Base-by-base conservation (phyloP, 23 tunicate genomes). In the Trididemnum miniatum region DNA sequence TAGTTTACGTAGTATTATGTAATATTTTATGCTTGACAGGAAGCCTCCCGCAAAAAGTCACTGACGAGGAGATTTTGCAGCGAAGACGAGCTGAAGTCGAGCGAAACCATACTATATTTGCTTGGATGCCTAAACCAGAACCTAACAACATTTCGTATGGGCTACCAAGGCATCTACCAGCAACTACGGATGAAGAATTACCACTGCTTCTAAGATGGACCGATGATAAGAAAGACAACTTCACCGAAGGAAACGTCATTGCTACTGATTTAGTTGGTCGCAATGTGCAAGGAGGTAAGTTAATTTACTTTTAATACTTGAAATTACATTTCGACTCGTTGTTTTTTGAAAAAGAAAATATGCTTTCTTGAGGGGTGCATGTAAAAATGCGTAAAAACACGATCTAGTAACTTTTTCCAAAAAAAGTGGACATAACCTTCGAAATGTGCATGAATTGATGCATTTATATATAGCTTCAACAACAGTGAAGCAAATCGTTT, bases 161-260 rank as follows among this genome's bases (percentile, higher is more conserved):
- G 34, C 36, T 87, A 4, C 86, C 86, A 39, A 79, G 92, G 7
- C 83, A 33, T 44, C 24, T 87, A 35, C 51, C 81, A 34, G 82
- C 66, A 1, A 38, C 23, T 18, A 78, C 65, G 7, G n/a, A 2
- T 65, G 25, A 37, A 7, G 77, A 78, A 39, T 0, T 85, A 24
- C 89, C 83, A 2, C 4, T 65, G 25, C 37, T 78, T 0, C 78
- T 78, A n/a, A 38, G 39, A 2, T 71, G 44, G 28, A 65, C 66
- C n/a, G 83, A 78, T 4, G 60, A 7, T 2, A 33, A 37, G 26
- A 7, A 28, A 7, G 44, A 71, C 3, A 12, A 30, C 7, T 34
- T 71, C 12, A 37, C 15, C 15, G 67, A 62, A 32, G 76, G 9
- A 32, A 71, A 71, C 39, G 36, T 15, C 27, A 37, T 71, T 15